Evolutionary conservation across 2,797 vertebrate genomes (phyloP), one percentile per base, ranked within the genome.

Genomic region (Taeniopygia guttata): DNA sequence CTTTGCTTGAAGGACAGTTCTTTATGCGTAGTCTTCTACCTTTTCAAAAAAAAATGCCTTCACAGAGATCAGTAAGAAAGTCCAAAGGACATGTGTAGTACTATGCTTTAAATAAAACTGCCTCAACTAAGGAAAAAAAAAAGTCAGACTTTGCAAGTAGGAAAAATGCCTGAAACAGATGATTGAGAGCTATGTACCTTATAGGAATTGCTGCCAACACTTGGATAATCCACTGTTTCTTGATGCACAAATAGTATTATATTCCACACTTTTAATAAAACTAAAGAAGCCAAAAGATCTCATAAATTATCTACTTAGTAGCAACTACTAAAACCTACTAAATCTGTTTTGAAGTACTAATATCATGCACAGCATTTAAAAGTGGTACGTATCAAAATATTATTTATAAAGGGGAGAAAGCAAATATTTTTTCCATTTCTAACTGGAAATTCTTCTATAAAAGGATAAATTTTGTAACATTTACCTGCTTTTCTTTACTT

Each of bases 81-180:
- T 90, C 84, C 85, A 96, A 96, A 95, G 95, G 88, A 84, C 48
- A 56, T 78, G 51, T 68, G 77, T 63, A 82, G 48, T 67, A 40
- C 96, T 94, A 77, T 67, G 59, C 84, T 91, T 84, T 75, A 96
- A 97, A 95, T 90, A 96, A 95, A 95, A 92, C 69, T 94, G 75
- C 54, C 69, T 92, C 91, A 91, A 95, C 51, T 92, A 43, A 49
- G 20, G 4, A 10, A 78, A 94, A 64, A n/a, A 66, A 68, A 69
- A 6, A 58, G 54, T 34, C 93, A 90, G 52, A 92, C n/a, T 94
- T 69, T 2, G 10, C 77, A 90, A 92, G 91, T 80, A 90, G 93
- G 85, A 97, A 96, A 93, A 85, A 78, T 90, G 83, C 43, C 70
- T 64, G 77, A 95, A 93, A 91, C 49, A 42, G n/a, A 94, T 94